Evolutionary conservation across 1,140 invertebrate genomes (phyloP).

Genomic region (Eulimnadia texana): DNA sequence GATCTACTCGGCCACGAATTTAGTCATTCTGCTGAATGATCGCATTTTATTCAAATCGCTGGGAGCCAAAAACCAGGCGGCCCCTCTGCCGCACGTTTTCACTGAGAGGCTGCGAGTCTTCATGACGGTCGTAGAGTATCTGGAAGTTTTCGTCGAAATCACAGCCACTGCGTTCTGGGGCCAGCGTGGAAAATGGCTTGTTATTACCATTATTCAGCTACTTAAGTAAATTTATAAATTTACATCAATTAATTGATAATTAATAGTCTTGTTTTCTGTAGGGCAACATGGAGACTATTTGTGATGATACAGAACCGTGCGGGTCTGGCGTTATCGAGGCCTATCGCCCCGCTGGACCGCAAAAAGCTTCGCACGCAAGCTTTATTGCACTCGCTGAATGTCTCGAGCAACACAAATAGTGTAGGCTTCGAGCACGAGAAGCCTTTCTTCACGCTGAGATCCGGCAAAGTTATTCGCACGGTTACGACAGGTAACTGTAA

Average conservation of each 20-base stretch:
- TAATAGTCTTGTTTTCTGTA: neutral
- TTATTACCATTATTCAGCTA: constrained; percentile 1
- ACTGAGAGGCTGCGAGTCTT: constrained; percentile 4
- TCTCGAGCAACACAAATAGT: neutral
- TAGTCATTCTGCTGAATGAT: constrained; percentile 3
- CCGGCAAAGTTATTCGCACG: constrained; percentile 6
- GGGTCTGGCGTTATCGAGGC: neutral
- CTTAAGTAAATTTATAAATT: neutral
- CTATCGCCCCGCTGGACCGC: constrained; percentile 3
- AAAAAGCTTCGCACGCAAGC: constrained; percentile 4
- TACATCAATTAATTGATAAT: neutral
- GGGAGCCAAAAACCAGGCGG: neutral
- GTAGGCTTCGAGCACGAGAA: neutral
- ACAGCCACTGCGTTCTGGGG: constrained; percentile 1
- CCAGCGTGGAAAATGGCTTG: neutral
- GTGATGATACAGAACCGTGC: neutral
- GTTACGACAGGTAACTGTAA: neutral
- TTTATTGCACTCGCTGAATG: neutral
- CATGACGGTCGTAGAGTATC: neutral
- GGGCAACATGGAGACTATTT: constrained; percentile 4
- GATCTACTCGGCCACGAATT: neutral
- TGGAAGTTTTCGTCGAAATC: constrained; percentile 6
- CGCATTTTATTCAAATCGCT: constrained; percentile 1
- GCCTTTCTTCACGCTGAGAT: neutral
- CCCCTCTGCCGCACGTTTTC: neutral